Evolutionary conservation across 2,888 invertebrate genomes (phyloP).

Genomic region (Dorcus hopei): DNA sequence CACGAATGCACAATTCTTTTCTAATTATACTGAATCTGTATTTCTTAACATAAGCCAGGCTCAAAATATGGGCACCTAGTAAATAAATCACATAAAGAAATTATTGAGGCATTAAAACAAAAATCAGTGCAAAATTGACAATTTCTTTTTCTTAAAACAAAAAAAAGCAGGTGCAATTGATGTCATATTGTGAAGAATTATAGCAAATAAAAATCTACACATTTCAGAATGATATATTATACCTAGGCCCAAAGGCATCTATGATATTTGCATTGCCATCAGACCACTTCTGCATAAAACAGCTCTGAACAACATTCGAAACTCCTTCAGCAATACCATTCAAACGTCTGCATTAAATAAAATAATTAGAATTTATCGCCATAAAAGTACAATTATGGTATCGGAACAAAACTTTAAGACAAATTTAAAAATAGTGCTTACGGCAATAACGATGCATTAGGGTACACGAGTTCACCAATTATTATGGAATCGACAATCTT

Average conservation of each 20-base stretch:
- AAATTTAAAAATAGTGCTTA: conserved; percentile 54
- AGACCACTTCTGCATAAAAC: conserved; percentile 62
- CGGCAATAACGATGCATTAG: conserved; percentile 78
- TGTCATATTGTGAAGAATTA: not conserved
- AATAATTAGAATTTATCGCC: not conserved
- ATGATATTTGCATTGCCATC: conserved; percentile 46
- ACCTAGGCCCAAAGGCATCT: conserved; percentile 59
- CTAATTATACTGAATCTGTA: too few relatives aligned
- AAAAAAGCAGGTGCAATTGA: too few relatives aligned
- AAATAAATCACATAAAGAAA: not conserved
- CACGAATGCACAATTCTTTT: too few relatives aligned
- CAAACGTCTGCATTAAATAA: conserved; percentile 55
- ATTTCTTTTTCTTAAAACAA: too few relatives aligned
- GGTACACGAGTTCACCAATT: conserved; percentile 78
- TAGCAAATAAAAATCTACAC: not conserved
- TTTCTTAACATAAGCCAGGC: too few relatives aligned
- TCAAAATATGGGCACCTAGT: too few relatives aligned
- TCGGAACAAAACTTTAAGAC: too few relatives aligned
- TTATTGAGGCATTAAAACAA: not conserved
- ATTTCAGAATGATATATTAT: conserved; percentile 23
- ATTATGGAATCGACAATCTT: conserved; percentile 68
- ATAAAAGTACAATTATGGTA: not conserved
- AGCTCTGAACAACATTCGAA: conserved; percentile 65
- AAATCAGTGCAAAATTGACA: not conserved
- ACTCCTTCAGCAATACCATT: conserved; percentile 71